phyloP scores from a whole-genome alignment of 2,888 invertebrate species.

The Smittia sp. region DNA sequence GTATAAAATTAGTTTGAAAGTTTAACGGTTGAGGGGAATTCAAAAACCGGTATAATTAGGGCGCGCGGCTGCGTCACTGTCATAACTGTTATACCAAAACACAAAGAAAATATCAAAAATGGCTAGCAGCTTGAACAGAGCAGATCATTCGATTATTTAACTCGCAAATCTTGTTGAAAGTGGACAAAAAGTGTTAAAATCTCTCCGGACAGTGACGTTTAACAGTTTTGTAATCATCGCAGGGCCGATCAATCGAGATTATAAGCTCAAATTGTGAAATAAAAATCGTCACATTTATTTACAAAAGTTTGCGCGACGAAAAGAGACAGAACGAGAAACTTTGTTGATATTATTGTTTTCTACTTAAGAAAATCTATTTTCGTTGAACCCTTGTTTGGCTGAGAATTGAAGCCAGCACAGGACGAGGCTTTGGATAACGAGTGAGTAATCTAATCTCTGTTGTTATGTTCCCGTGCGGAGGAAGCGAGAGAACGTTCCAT shows the following conservation, averaged over 20 bases:
- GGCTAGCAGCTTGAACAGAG: constrained; percentile 30
- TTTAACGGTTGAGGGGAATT: no score
- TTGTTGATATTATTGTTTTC: constrained; percentile 25
- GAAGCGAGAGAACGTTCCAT: no score
- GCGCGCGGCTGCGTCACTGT: no score
- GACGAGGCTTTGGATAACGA: background rate
- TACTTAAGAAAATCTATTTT: constrained; percentile 22
- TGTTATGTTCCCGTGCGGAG: background rate
- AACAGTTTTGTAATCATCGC: constrained; percentile 32
- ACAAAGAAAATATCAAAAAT: constrained; percentile 54
- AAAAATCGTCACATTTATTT: constrained; percentile 33
- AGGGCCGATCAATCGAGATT: background rate
- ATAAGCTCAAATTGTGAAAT: background rate
- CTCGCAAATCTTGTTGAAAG: constrained; percentile 22
- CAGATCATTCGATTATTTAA: constrained; percentile 41
- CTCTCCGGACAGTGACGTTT: background rate
- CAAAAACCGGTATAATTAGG: no score
- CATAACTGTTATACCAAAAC: background rate
- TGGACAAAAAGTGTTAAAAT: constrained; percentile 36
- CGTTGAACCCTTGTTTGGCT: background rate
- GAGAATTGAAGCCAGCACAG: background rate
- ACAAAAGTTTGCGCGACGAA: constrained; percentile 36
- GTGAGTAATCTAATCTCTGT: background rate
- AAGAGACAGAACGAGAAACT: constrained; percentile 3
- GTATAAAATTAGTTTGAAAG: no score